Base-by-base conservation (phyloP, 2,113 vertebrate genomes). In the Zosterops hypoxanthus region DNA sequence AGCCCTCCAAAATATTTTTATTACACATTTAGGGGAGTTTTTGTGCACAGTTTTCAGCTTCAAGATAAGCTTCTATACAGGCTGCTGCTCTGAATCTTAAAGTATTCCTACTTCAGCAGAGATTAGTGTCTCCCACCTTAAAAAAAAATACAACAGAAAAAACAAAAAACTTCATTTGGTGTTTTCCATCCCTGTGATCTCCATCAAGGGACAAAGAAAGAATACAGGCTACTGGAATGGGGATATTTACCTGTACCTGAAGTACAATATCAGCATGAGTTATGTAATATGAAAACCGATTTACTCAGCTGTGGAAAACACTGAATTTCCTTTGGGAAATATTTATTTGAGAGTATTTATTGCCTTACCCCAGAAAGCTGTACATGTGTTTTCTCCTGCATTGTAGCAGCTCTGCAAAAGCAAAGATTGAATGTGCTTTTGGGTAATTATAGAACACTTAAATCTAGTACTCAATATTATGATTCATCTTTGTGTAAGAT, bases 241-340 rank as follows among this genome's bases (percentile, higher is more conserved):
- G n/a, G 18, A 52, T 79, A 87, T 75, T 80, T 69, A 59, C 50
- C 50, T 87, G 41, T 65, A 72, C 56, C 42, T 65, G 61, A 92
- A 86, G 26, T 31, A 34, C 20, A 59, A 6, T 82, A 93, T 90
- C 59, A 61, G 26, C 57, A 88, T 92, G 87, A 63, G 64, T 82
- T 90, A 18, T 82, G 75, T 90, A 57, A 95, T 96, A 91, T 78
- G 34, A 86, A 96, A 97, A 97, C 28, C 7, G 25, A 52, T 79
- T 91, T 92, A 31, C 46, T 93, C 61, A 60, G 49, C 21, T 94
- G 63, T 87, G 25, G 72, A 66, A 88, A 97, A 93, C 36, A 61
- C 22, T 82, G 78, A 50, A 89, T 94, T 96, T 96, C 94, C 65
- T 89, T 95, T 80, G 93, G 89, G 88, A 97, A 93, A 94, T 61